Percentiles rank a stretch among this genome's conserved stretches.
Conservation (phyloP, 1,140 invertebrate species). For the fruit fly (Drosophila melanogaster) region Release_6_plus_ISO1_MT NT_037436.4:20556501-20557000, state of each 20-base stretch:
- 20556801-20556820: not conserved
- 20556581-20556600: no score
- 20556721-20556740: constrained; percentile 83
- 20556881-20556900: constrained; percentile 75
- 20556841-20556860: constrained; percentile 67
- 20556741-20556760: constrained; percentile 82
- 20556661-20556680: not conserved
- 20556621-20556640: not conserved
- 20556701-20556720: constrained; percentile 80
- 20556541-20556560: no score
- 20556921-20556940: no score
- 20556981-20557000: constrained; percentile 69
- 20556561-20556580: no score
- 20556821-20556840: constrained; percentile 18
- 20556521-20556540: not conserved
- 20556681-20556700: constrained; percentile 50
- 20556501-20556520: not conserved
- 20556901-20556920: constrained; percentile 49
- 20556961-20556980: constrained; percentile 31
- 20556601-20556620: no score
- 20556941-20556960: not conserved
- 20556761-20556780: constrained; percentile 75
- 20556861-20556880: constrained; percentile 34
- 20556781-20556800: constrained; percentile 62
- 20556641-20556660: constrained; percentile 1